These are phyloP conservation scores for Siniperca scherzeri DNA, from an alignment of 2,797 vertebrate genomes.

Conservation along the genomic window DNA sequence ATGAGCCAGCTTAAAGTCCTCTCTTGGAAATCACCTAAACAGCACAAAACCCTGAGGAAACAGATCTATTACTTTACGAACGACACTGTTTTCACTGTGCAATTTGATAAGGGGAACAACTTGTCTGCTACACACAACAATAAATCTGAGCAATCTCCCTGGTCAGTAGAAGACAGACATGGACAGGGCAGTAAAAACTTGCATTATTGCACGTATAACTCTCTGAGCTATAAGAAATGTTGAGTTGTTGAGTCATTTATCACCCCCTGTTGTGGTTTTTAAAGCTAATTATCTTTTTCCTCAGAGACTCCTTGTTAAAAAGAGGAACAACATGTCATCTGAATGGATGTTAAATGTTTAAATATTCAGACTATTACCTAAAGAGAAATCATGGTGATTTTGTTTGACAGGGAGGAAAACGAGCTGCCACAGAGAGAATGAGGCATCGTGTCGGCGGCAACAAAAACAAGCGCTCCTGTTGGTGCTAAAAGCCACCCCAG, in stretches of 20 bases:
- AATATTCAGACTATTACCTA: conserved; percentile 35
- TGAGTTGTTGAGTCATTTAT: conserved; percentile 2
- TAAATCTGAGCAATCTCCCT: neutral
- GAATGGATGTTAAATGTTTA: neutral
- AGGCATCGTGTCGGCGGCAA: conserved; percentile 39
- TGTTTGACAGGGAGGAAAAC: conserved; percentile 62
- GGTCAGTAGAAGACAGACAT: neutral
- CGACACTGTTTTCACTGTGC: neutral
- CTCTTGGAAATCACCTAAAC: neutral
- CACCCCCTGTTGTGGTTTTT: neutral
- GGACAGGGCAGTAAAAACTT: conserved; percentile 4
- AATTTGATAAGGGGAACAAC: neutral
- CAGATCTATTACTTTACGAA: conserved; percentile 1
- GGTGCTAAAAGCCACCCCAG: conserved; percentile 50
- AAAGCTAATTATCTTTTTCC: conserved; percentile 7
- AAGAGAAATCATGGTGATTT: conserved; percentile 44
- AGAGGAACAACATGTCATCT: conserved; percentile 3
- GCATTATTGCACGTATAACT: neutral
- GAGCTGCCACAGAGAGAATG: conserved; percentile 47
- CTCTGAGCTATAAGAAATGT: neutral
- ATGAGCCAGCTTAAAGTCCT: neutral
- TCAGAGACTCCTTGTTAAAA: conserved; percentile 10
- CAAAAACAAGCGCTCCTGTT: conserved; percentile 55
- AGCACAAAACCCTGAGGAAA: neutral
- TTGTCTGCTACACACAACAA: neutral